Base-by-base conservation (phyloP, 2,113 vertebrate genomes). In the Oreocharis arfaki region DNA sequence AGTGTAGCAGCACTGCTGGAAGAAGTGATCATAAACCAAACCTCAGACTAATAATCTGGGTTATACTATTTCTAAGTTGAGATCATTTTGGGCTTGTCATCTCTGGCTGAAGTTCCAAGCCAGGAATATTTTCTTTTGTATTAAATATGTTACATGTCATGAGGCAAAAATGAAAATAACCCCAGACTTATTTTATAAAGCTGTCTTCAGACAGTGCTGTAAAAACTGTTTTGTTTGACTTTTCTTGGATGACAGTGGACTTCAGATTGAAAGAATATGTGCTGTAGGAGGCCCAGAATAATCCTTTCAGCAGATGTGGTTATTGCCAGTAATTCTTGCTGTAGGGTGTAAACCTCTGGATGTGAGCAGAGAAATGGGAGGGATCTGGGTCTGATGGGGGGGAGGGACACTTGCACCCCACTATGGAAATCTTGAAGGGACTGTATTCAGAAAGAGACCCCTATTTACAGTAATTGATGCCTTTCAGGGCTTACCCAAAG, bases 121-220 rank as follows among this genome's bases (percentile, higher is more conserved):
- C 70, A 39, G 26, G 22, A 41, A 5, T 84, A 47, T 83, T 94
- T 87, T 93, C 60, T 86, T 93, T 85, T 87, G 18, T 73, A 46
- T 82, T 65, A 79, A 87, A 68, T 69, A 19, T 64, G 44, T 60
- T 56, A 30, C 5, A 11, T 91, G 74, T 87, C 65, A 60, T 32
- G n/a, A 89, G 88, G 37, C 49, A 93, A 94, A 93, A 86, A 77
- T 52, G 33, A 95, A 96, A 94, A 96, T 80, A 91, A 63, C 22
- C 26, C 32, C 2, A 1, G 27, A 50, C 13, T 70, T 61, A 11
- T 75, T 69, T 93, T 61, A 44, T n/a, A 87, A 87, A 87, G 52
- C 27, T 92, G 42, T 80, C 87, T 90, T 85, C 61, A 69, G 56
- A 39, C 10, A 55, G 60, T 52, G 42, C 56, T 57, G 57, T 61